Conservation (phyloP, 2,888 invertebrate genomes). For the Odontothrips loti region DNA sequence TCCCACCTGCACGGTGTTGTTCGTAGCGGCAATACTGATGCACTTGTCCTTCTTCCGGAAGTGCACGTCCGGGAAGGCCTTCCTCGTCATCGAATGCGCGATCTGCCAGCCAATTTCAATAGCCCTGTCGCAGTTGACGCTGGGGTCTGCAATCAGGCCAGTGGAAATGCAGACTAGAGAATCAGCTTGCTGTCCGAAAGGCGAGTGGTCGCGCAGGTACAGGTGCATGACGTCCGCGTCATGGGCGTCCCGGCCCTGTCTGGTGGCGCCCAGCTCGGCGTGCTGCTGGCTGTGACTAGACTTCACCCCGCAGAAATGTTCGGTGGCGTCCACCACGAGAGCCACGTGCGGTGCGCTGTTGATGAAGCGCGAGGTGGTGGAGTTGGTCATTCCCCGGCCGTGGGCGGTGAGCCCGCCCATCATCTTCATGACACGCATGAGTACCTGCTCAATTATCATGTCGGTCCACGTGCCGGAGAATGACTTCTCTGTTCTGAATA, state of each 20-base stretch:
- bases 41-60: background rate
- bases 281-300: background rate
- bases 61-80: background rate
- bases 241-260: background rate
- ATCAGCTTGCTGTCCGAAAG: background rate
- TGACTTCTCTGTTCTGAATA: constrained; percentile 38
- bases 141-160: background rate
- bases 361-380: background rate
- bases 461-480: constrained; percentile 38
- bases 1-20: background rate
- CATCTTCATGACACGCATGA: constrained; percentile 41
- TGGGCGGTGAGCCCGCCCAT: constrained; percentile 40
- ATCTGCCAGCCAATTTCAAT: background rate
- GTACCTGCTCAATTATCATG: constrained; percentile 37
- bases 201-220: background rate
- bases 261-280: background rate
- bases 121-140: background rate
- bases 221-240: background rate
- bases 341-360: background rate
- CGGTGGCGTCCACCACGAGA: background rate
- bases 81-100: background rate
- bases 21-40: background rate
- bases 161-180: background rate
- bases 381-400: background rate
- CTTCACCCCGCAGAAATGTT: background rate